Base-by-base conservation (phyloP, 2,888 invertebrate species). In the Metellina segmentata region DNA sequence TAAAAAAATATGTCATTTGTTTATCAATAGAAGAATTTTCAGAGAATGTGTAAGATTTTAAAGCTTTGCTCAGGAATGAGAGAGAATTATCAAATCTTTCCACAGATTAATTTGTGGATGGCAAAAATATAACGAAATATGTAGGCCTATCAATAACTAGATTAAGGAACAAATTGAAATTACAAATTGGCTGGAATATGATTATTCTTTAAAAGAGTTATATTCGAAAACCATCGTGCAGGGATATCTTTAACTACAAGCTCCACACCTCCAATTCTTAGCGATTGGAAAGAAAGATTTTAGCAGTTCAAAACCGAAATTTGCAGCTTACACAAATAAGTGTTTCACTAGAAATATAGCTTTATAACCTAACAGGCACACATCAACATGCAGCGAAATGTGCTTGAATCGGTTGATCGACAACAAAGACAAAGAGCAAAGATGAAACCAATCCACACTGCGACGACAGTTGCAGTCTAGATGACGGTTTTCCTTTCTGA, bases 131-230 rank as follows among this genome's bases (percentile, higher is more conserved):
- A 83, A 87, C 82, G 72, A 90, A 85, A 86, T 61, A 61, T 74
- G 20, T 77, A 70, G 70, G 53, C 52, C 75, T 81, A 85, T 34
- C 20, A 85, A n/a, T 81, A 77, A 86, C 90, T 91, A 86, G 90
- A 82, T 91, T 91, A 91, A 78, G 87, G 83, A 87, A 83, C 78
- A 78, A 86, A 90, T 74, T 81, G 20, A 82, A 81, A 53, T 89
- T 85, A 83, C 49, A 89, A 89, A 86, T 82, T 91, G 90, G 90
- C 90, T 91, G 90, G 90, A 91, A 91, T 91, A 91, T 70, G 86
- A 51, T 91, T 81, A 86, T 82, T 86, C 90, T 91, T 86, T 86
- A 16, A 91, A 91, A 85, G 81, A 88, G 72, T 83, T 78, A 89
- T 85, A 83, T 74, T 77, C 72, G 85, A 85, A 85, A 77, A 69